Base-by-base conservation (phyloP, 1,140 invertebrate species). In the Helicoverpa zea region DNA sequence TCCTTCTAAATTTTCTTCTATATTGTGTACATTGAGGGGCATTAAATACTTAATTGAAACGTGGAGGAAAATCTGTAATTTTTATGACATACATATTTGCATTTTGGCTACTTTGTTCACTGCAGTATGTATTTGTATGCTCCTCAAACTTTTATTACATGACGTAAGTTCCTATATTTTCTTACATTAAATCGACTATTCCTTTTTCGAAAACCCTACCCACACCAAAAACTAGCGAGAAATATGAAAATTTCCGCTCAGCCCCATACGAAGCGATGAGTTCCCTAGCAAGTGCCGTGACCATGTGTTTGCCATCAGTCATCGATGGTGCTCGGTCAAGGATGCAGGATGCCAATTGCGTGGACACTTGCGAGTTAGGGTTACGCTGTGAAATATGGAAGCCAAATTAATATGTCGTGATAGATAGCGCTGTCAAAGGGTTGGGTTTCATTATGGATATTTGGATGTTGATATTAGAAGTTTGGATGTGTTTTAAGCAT, bases 221-320 rank as follows among this genome's bases (percentile, higher is more conserved):
- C 58, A 59, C 16, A 59, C 18, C 10, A 35, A 63, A 61, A 14
- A 63, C 16, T 29, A n/a, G 23, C 43, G 10, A 43, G 35, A 78
- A 78, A 79, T 63, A 80, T 63, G 54, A 56, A 66, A 35, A 79
- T 43, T 59, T 61, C 58, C 29, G 29, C 74, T 3, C 84, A 90
- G 59, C 89, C 89, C 89, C 89, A 81, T 29, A 35, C 49, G 63
- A 80, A 84, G 35, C 88, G 91, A 91, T 91, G 90, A 91, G 90
- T 91, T 87, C 86, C 81, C 83, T 87, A 86, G 80, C 83, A 84
- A 78, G 80, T 88, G 89, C 85, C 86, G 85, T 85, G 87, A 85
- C 86, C 92, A 94, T 86, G 87, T 91, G 93, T 82, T 82, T 35
- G 84, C 92, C 84, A 94, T 94, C 92, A 92, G 81, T 94, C 93